These are phyloP conservation scores for Strigops habroptila DNA, from an alignment of 2,113 vertebrate genomes.

Conservation along the genomic window DNA sequence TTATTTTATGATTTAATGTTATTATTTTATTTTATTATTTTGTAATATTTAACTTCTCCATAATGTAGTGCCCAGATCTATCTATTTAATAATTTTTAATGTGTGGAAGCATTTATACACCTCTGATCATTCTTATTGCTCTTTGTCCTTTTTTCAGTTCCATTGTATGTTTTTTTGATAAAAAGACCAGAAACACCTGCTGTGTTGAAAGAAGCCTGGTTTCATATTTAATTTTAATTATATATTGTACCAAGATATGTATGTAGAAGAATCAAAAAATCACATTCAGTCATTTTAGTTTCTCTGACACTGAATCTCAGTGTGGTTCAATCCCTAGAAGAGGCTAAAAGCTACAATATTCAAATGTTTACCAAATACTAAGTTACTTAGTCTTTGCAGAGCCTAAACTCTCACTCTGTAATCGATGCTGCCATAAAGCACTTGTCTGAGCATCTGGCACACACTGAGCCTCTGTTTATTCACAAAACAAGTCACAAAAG, in stretches of 20 bases:
- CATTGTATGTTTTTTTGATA: neutral
- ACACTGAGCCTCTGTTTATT: neutral
- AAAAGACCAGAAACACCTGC: neutral
- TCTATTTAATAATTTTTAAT: neutral
- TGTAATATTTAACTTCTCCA: neutral
- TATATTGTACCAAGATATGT: slow-evolving; percentile 62
- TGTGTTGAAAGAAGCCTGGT: slow-evolving; percentile 50
- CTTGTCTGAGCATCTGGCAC: neutral
- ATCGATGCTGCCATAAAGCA: neutral
- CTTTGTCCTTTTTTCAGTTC: neutral
- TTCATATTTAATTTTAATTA: slow-evolving; percentile 69
- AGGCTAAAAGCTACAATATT: neutral
- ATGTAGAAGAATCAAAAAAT: slow-evolving; percentile 68
- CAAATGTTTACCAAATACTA: neutral
- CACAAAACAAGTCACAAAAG: neutral
- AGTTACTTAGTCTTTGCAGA: neutral
- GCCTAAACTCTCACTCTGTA: neutral
- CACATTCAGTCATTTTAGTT: slow-evolving; percentile 47
- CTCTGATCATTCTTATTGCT: neutral
- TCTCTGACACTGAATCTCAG: neutral
- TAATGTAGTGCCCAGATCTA: neutral
- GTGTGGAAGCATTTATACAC: neutral
- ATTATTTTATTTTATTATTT: neutral
- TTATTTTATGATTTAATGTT: neutral
- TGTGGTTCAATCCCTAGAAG: neutral